Base-by-base conservation (phyloP, 1,140 invertebrate genomes). In the Chionoecetes opilio region DNA sequence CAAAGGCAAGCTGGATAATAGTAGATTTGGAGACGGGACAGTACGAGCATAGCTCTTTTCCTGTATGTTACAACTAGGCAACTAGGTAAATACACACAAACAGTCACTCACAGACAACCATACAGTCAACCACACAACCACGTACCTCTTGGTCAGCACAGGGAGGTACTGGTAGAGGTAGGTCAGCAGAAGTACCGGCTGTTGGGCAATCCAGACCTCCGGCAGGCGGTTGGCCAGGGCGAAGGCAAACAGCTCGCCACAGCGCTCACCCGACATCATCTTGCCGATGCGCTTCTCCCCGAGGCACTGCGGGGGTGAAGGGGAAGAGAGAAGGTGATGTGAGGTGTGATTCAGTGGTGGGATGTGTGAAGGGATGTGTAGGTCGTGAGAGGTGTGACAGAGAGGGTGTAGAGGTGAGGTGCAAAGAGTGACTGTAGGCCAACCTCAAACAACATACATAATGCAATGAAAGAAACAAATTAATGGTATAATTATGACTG, bases 171-270 rank as follows among this genome's bases (percentile, higher is more conserved):
- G 97, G 26, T 96, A 96, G 0, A 98, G 86, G 96, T 99, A 99
- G 9, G 97, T 96, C 8, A 98, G 95, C 1, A 97, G 96, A 29
- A 99, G 97, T 2, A 98, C 94, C 0, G 98, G 98, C 92, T 98
- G 98, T 3, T 97, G 91, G 29, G 97, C 97, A 95, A 98, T 98
- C 98, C 98, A 99, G 1, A 97, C 98, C 97, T 99, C 98, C 90
- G 98, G 97, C 90, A 98, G 96, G 97, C 98, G 97, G 97, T 99
- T 99, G 21, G 98, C 98, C 46, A 99, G 97, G 21, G 98, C 98
- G 29, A 98, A 97, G 0, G 98, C 98, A 97, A 98, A 98, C 3
- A 99, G 97, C 96, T 98, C 96, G 0, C 98, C 98, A 97, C 98
- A 99, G 38, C 98, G 97, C 96, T 98, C 97, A 0, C 98, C 97